Percentiles rank a stretch among this genome's conserved stretches.
Conservation (phyloP, 2,113 vertebrate species). For the Sigmodon hispidus region DNA sequence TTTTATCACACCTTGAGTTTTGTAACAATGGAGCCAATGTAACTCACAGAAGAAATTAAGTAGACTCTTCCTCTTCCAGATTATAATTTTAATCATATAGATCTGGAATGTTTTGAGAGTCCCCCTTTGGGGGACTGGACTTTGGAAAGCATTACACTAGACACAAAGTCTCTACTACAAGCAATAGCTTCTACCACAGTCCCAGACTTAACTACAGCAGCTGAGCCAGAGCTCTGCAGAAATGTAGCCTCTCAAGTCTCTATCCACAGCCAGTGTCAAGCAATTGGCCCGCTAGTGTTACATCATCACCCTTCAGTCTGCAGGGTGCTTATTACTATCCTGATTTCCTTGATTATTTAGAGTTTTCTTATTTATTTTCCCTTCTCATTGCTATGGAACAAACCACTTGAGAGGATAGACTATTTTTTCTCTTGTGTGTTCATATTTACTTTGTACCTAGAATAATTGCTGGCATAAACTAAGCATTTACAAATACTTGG, state of each 20-base stretch:
- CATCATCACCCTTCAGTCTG: background rate
- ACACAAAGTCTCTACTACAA: background rate
- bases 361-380: conserved; percentile 6
- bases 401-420: background rate
- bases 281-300: background rate
- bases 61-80: background rate
- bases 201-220: background rate
- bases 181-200: background rate
- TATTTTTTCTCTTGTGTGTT: background rate
- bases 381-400: background rate
- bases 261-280: no score
- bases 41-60: background rate
- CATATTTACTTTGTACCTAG: background rate
- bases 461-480: background rate
- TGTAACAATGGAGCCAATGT: background rate
- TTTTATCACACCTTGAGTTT: background rate
- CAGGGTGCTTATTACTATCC: background rate
- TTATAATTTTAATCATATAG: background rate
- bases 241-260: background rate
- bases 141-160: background rate
- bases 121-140: background rate
- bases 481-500: conserved; percentile 2
- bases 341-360: background rate
- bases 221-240: background rate
- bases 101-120: background rate